phyloP scores from a whole-genome alignment of 2,113 vertebrate genomes.

The Agapornis roseicollis region DNA sequence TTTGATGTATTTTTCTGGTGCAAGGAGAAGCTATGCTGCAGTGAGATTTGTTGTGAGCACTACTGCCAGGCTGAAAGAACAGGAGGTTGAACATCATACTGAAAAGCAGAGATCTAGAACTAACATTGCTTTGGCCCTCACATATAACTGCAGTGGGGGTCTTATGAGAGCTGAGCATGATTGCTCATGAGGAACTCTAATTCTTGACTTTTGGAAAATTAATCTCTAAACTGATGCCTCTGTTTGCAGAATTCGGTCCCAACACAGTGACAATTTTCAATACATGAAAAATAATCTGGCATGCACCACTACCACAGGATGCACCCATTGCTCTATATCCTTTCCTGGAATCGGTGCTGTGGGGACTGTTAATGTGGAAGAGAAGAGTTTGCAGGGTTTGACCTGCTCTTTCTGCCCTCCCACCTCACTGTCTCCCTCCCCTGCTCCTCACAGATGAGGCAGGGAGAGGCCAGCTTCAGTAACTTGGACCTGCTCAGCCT shows the following conservation, averaged over 20 bases:
- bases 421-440: rapidly evolving
- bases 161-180: neutral
- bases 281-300: neutral
- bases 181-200: neutral
- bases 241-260: neutral
- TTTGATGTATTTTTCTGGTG: neutral
- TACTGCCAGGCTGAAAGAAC: neutral
- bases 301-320: neutral
- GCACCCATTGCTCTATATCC: neutral
- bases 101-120: neutral
- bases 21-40: neutral
- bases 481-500: neutral
- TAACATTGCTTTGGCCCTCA: neutral
- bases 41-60: neutral
- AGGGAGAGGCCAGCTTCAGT: neutral
- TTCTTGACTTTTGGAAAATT: neutral
- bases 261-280: neutral
- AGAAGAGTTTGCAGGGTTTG: neutral
- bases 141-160: rapidly evolving
- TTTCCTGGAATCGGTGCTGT: rapidly evolving
- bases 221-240: neutral
- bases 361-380: neutral
- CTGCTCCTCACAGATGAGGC: neutral
- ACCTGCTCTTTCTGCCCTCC: neutral
- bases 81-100: neutral